These are phyloP conservation scores for Mobula hypostoma DNA, from an alignment of 2,113 vertebrate genomes.

Conservation along the genomic window DNA sequence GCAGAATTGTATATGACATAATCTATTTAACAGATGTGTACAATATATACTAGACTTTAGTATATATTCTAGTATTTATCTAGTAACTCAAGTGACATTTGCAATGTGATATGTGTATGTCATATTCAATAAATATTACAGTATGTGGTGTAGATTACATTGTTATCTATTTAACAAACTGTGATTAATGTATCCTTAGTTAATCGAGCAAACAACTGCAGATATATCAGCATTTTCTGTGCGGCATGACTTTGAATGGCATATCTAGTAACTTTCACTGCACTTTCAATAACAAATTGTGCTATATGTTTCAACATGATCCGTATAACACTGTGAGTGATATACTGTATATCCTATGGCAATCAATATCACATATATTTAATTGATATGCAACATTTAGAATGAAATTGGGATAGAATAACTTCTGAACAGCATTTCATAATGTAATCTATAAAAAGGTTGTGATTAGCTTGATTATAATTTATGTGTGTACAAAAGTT, in stretches of 20 bases:
- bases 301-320: too few relatives aligned
- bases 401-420: too few relatives aligned
- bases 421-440: too few relatives aligned
- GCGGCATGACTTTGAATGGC: neutral
- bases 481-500: too few relatives aligned
- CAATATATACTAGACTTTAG: neutral
- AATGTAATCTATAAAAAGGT: too few relatives aligned
- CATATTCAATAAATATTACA: neutral
- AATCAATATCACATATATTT: too few relatives aligned
- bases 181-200: neutral
- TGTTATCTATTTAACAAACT: neutral
- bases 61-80: too few relatives aligned
- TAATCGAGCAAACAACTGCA: neutral
- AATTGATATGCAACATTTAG: too few relatives aligned
- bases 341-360: too few relatives aligned
- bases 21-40: neutral
- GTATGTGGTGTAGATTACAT: neutral
- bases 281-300: too few relatives aligned
- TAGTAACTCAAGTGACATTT: neutral
- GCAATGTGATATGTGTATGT: neutral
- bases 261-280: neutral
- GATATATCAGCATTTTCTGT: neutral
- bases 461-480: too few relatives aligned
- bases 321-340: too few relatives aligned
- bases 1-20: neutral